Percentiles rank a stretch among this genome's conserved stretches.
phyloP scores from a whole-genome alignment of 2,888 invertebrate species.

The Nemotelus pantherinus region DNA sequence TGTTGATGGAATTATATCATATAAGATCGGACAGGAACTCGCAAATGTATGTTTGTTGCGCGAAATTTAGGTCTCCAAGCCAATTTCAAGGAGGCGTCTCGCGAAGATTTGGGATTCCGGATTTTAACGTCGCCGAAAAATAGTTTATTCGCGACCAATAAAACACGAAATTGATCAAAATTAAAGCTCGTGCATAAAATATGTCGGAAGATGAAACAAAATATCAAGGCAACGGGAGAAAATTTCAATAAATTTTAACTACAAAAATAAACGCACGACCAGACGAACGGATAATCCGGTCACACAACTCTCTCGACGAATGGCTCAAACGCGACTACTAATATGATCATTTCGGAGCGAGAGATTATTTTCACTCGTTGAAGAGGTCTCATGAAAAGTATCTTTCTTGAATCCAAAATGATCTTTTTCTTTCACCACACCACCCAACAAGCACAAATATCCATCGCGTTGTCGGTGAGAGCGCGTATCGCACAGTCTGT shows the following conservation, averaged over 20 bases:
- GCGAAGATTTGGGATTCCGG: neutral
- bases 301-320: conserved; percentile 21
- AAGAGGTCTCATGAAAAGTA: conserved; percentile 6
- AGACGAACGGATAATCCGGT: conserved; percentile 1
- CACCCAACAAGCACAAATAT: too few species aligned
- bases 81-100: neutral
- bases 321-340: conserved; percentile 17
- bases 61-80: conserved; percentile 14
- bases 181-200: neutral
- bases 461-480: neutral
- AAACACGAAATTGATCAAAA: neutral
- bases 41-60: too few species aligned
- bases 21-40: too few species aligned
- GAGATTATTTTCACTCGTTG: conserved; percentile 20
- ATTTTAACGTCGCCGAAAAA: conserved; percentile 24
- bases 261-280: conserved; percentile 19
- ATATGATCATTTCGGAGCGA: neutral
- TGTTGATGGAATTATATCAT: neutral
- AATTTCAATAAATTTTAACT: conserved; percentile 25
- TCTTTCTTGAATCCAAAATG: conserved; percentile 15
- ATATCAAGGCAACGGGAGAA: conserved; percentile 1
- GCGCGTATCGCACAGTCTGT: neutral
- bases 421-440: conserved; percentile 15
- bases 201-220: neutral
- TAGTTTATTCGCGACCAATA: conserved; percentile 33